Conservation (phyloP, 2,888 invertebrate species). For the Bugulina stolonifera region DNA sequence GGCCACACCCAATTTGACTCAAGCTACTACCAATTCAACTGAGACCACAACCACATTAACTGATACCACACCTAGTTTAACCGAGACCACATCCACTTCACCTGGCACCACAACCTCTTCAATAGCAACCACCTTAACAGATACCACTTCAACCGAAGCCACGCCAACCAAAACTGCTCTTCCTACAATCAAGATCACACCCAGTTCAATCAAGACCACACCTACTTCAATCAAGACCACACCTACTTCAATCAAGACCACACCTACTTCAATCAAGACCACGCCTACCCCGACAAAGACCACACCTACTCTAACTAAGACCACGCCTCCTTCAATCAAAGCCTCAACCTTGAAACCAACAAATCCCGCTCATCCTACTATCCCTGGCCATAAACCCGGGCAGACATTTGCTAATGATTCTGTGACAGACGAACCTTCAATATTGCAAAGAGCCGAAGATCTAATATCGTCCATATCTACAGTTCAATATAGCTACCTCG, state of each 20-base stretch:
- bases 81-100: too few species aligned
- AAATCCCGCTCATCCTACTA: neutral
- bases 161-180: neutral
- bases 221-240: neutral
- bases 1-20: too few species aligned
- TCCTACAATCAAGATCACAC: neutral
- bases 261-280: neutral
- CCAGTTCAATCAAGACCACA: too few species aligned
- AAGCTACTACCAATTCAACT: too few species aligned
- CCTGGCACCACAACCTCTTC: slow-evolving; percentile 31
- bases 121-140: slow-evolving; percentile 27
- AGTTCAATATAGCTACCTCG: slow-evolving; percentile 51
- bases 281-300: neutral
- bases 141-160: slow-evolving; percentile 24
- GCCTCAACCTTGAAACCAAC: neutral
- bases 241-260: neutral
- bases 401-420: neutral
- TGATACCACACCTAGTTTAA: too few species aligned
- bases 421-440: neutral
- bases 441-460: neutral
- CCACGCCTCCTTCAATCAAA: too few species aligned
- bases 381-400: neutral
- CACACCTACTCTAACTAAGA: neutral
- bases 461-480: slow-evolving; percentile 36
- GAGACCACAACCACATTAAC: too few species aligned